Evolutionary conservation across 2,113 vertebrate genomes (phyloP).

Genomic region (Meleagris gallopavo): DNA sequence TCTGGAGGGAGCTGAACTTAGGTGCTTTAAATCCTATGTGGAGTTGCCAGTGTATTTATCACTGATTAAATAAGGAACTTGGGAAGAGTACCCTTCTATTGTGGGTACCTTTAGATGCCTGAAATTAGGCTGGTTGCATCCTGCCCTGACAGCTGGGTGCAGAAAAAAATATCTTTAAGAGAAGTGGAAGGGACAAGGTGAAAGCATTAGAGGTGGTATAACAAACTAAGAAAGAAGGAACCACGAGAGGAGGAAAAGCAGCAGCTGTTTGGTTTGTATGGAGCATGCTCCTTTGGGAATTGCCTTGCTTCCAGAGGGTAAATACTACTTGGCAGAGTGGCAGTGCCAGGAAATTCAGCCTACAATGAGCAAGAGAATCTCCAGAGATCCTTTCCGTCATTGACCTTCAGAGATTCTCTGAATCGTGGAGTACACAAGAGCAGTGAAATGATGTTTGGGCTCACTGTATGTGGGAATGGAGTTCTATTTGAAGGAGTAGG

Average conservation of each 20-base stretch:
- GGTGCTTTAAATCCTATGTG: not conserved
- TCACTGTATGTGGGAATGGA: not conserved
- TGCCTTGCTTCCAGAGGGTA: not conserved
- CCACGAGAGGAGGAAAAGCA: not conserved
- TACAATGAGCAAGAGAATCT: not conserved
- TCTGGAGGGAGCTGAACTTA: not conserved
- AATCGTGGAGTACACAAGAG: not conserved
- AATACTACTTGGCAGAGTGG: not conserved
- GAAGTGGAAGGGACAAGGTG: not conserved
- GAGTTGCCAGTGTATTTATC: not conserved
- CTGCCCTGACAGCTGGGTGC: not conserved
- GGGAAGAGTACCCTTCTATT: not conserved
- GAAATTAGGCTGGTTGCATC: not conserved
- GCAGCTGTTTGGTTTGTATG: not conserved
- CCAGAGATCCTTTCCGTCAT: not conserved
- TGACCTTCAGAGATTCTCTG: not conserved
- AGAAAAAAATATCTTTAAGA: not conserved
- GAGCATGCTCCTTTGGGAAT: not conserved
- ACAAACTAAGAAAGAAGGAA: not conserved
- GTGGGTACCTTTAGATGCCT: not conserved
- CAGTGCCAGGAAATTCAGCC: not conserved
- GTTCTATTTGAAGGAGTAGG: not conserved
- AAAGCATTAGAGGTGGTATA: not conserved
- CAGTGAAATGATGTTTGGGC: not conserved
- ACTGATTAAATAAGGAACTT: not conserved